Percentiles rank a stretch among this genome's conserved stretches.
Evolutionary conservation across 2,797 vertebrate genomes (phyloP).

Genomic region (Clarias laeviceps): DNA sequence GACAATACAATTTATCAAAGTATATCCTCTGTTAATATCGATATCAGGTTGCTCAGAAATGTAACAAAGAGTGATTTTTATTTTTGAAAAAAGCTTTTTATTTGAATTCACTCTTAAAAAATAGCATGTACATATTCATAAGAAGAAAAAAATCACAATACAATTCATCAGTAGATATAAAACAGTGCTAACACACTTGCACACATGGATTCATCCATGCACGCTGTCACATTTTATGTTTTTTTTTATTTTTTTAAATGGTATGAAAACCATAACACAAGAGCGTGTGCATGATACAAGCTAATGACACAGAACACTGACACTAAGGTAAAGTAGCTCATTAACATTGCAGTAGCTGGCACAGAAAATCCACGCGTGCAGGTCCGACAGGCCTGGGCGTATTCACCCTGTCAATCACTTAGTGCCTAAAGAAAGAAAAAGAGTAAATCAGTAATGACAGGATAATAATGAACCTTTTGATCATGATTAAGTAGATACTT

Average conservation of each 20-base stretch:
- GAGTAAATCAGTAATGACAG: background rate
- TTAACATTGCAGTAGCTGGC: background rate
- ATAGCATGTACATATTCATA: background rate
- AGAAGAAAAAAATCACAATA: background rate
- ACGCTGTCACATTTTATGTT: background rate
- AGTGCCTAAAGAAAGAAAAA: background rate
- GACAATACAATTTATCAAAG: background rate
- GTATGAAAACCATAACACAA: background rate
- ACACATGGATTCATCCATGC: background rate
- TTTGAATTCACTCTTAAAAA: slow-evolving; percentile 12
- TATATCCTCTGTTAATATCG: background rate
- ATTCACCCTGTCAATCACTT: background rate
- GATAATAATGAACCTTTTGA: background rate
- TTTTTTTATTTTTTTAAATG: background rate
- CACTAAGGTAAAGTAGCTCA: background rate
- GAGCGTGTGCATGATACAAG: too few relatives aligned
- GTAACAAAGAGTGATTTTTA: background rate
- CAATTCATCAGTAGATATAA: background rate
- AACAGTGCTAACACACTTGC: background rate
- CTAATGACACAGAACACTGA: background rate
- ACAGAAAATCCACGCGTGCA: background rate
- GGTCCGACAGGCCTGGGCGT: background rate
- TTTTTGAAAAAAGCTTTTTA: background rate
- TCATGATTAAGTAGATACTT: background rate
- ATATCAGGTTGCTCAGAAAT: background rate